Percentiles rank a stretch among this genome's conserved stretches.
Evolutionary conservation across 2,888 invertebrate species (phyloP).

Genomic region (Hyalella azteca): DNA sequence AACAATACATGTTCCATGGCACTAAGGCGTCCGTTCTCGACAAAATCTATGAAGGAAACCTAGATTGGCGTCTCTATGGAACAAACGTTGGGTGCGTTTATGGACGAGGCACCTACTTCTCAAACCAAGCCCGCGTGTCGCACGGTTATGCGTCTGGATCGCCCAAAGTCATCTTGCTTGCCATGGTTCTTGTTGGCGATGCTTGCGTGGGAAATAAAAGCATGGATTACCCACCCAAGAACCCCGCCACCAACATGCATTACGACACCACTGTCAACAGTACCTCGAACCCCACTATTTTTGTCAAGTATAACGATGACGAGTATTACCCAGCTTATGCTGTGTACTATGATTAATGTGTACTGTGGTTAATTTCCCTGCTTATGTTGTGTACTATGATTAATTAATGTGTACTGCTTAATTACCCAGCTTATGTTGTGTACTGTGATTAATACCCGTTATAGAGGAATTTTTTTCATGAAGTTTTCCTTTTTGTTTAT

Average conservation of each 20-base stretch:
- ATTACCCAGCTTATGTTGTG: too few relatives aligned
- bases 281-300: conserved; percentile 38
- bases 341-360: conserved; percentile 38
- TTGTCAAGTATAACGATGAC: conserved; percentile 56
- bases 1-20: conserved; percentile 55
- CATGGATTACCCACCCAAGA: conserved; percentile 46
- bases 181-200: conserved; percentile 45
- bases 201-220: conserved; percentile 38
- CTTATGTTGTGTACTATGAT: too few relatives aligned
- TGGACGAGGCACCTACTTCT: conserved; percentile 55
- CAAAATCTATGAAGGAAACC: conserved; percentile 48
- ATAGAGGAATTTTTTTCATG: too few relatives aligned
- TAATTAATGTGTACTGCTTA: too few relatives aligned
- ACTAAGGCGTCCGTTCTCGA: conserved; percentile 44
- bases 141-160: conserved; percentile 39
- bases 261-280: conserved; percentile 54
- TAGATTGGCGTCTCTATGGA: conserved; percentile 56
- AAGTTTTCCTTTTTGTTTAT: too few relatives aligned
- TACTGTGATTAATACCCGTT: too few relatives aligned
- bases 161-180: conserved; percentile 41
- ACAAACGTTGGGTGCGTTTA: conserved; percentile 48
- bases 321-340: conserved; percentile 56
- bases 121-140: conserved; percentile 41
- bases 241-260: conserved; percentile 24
- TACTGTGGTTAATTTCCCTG: too few relatives aligned